phyloP scores from a whole-genome alignment of 35 echinoderm and acorn worm genomes.

The Amphiura filiformis region DNA sequence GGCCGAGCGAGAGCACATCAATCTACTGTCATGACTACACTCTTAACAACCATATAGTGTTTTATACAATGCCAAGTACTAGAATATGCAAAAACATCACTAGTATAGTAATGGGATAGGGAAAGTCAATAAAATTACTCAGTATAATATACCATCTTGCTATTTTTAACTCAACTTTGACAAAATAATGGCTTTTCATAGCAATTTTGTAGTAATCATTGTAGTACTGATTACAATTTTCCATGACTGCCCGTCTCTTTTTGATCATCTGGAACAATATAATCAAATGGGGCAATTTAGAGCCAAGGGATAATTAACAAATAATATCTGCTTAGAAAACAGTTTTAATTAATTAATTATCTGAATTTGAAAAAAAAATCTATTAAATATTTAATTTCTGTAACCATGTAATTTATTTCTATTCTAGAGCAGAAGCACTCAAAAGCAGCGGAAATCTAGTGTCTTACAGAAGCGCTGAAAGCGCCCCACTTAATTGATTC shows the following conservation, averaged over 20 bases:
- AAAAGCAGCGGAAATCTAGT: background rate
- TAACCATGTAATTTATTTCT: no score
- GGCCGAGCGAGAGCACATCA: background rate
- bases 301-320: no score
- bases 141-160: background rate
- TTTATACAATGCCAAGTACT: constrained; percentile 4
- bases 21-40: constrained; percentile 10
- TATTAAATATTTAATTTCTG: no score
- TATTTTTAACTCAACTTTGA: constrained; percentile 4
- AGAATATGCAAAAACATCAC: background rate
- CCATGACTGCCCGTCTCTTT: no score
- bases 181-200: background rate
- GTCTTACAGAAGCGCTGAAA: background rate
- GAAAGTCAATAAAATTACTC: constrained; percentile 3
- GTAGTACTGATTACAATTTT: no score
- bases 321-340: no score
- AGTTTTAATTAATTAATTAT: no score
- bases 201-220: no score
- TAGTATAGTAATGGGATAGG: background rate
- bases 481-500: background rate
- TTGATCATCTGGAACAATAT: no score
- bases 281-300: no score
- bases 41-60: background rate
- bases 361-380: no score
- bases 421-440: background rate